Conservation (phyloP, 1,140 invertebrate species). For the Adelges cooleyi region DNA sequence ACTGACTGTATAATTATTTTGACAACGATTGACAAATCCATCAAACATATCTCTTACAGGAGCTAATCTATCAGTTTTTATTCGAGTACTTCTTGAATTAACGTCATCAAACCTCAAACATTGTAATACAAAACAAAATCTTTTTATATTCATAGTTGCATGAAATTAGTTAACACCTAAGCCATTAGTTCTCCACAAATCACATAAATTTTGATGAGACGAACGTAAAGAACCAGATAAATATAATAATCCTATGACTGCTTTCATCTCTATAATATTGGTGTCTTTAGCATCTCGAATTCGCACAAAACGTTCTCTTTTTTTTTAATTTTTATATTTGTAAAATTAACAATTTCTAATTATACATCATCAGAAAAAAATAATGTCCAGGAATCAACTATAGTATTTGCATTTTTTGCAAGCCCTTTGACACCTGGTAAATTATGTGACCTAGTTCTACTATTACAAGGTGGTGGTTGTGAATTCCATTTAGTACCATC, state of each 20-base stretch:
- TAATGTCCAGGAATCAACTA: background rate
- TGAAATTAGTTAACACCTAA: background rate
- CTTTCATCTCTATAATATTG: background rate
- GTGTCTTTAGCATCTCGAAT: background rate
- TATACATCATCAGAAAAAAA: background rate
- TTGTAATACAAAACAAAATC: background rate
- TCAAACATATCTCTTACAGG: conserved; percentile 31
- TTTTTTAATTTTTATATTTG: background rate
- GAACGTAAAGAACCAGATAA: background rate
- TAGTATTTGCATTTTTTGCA: background rate
- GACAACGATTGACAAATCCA: conserved; percentile 13
- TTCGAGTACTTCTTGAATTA: background rate
- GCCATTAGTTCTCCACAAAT: background rate
- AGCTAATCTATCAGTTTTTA: background rate
- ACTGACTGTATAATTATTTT: background rate
- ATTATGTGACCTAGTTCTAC: background rate
- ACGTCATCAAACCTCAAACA: background rate
- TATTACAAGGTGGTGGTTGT: background rate
- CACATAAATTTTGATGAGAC: background rate
- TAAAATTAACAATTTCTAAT: background rate
- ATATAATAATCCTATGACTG: background rate
- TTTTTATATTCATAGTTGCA: background rate
- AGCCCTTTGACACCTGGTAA: background rate
- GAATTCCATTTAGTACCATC: background rate
- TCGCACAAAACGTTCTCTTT: background rate